phyloP scores from a whole-genome alignment of 2,113 vertebrate species.

The Jacana jacana region DNA sequence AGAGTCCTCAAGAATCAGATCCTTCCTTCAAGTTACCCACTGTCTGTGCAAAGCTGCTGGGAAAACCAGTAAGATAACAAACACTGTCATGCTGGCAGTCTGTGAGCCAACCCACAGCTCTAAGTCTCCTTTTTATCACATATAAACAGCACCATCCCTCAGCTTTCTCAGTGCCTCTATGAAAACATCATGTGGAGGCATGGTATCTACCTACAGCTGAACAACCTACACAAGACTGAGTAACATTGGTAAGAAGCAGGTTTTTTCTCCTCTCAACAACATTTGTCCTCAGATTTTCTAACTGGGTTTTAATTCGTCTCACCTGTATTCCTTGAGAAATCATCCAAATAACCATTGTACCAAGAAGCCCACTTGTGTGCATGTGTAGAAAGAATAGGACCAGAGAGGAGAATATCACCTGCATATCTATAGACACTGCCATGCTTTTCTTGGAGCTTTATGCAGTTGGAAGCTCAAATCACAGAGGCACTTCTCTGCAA shows the following conservation, averaged over 20 bases:
- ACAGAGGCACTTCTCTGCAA: not conserved
- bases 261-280: not conserved
- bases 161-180: constrained; percentile 10
- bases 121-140: constrained; percentile 9
- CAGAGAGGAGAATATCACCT: not conserved
- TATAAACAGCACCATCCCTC: constrained; percentile 39
- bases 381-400: not conserved
- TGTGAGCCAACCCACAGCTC: constrained; percentile 21
- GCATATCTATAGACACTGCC: not conserved
- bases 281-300: not conserved
- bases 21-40: not conserved
- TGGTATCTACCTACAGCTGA: constrained; percentile 18
- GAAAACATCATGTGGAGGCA: constrained; percentile 46
- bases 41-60: not conserved
- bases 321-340: not conserved
- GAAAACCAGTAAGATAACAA: not conserved
- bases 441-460: not conserved
- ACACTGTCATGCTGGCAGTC: not conserved
- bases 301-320: not conserved
- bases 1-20: not conserved
- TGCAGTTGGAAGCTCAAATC: not conserved
- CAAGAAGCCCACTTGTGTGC: not conserved
- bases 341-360: not conserved
- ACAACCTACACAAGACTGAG: constrained; percentile 43
- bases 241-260: not conserved